A percentile compares a stretch with the other conserved stretches of the same genome.
phyloP scores from a whole-genome alignment of 2,888 invertebrate species.

The Metacarcinus magister region DNA sequence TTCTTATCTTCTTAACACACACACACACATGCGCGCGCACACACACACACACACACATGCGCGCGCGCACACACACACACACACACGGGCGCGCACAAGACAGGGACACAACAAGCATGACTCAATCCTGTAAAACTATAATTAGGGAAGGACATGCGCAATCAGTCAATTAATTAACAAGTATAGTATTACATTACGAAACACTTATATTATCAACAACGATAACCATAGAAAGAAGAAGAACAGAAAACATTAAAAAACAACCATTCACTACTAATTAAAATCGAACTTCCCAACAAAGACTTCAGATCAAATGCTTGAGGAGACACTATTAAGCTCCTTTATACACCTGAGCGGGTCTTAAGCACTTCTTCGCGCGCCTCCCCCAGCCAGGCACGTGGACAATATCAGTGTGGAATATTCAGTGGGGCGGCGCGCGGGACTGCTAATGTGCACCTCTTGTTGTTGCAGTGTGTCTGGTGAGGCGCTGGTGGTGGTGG shows the following conservation, averaged over 20 bases:
- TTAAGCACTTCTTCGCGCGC: neutral
- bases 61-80: no score
- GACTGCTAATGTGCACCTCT: neutral
- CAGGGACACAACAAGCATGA: no score
- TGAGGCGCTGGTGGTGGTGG: neutral
- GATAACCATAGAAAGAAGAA: no score
- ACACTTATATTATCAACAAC: no score
- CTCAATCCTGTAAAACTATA: no score
- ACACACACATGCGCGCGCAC: no score
- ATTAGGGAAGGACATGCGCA: no score
- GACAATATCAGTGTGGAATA: slow-evolving; percentile 9
- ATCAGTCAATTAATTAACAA: no score
- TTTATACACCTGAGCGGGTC: neutral
- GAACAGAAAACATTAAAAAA: neutral
- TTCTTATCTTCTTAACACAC: no score
- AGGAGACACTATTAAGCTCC: neutral
- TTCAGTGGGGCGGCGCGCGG: neutral
- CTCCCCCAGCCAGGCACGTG: neutral
- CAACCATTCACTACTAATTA: neutral
- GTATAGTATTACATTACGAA: no score
- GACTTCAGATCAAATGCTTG: neutral
- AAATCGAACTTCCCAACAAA: neutral
- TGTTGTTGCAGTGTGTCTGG: neutral
- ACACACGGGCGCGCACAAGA: no score
- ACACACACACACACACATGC: no score